Conservation (phyloP, 2,113 vertebrate species). For the Microcebus jonahi region DNA sequence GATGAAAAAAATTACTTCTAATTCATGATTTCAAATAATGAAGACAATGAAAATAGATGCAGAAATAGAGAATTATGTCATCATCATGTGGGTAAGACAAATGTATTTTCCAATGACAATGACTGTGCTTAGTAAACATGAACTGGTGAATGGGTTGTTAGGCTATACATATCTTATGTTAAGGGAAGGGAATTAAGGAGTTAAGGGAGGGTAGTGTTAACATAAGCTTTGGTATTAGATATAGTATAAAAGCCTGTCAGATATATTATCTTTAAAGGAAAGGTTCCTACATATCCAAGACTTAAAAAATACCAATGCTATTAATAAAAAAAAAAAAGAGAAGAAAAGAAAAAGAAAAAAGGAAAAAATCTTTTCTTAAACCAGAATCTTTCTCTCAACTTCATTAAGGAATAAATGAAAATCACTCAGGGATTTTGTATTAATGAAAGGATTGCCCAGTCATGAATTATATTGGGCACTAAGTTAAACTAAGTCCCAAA, state of each 20-base stretch:
- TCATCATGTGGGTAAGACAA: neutral
- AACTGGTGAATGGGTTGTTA: neutral
- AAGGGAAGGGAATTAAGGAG: neutral
- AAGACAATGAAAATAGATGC: neutral
- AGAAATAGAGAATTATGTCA: neutral
- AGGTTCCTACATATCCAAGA: neutral
- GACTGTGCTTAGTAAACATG: neutral
- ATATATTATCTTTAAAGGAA: conserved; percentile 35
- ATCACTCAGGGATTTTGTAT: neutral
- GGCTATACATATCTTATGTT: neutral
- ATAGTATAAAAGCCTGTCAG: neutral
- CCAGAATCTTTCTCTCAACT: neutral
- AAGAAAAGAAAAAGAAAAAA: too few species aligned
- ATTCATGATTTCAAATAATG: neutral
- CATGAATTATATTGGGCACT: neutral
- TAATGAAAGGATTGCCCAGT: neutral
- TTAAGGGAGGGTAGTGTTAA: neutral
- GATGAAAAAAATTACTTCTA: neutral
- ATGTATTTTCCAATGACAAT: neutral
- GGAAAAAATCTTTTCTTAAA: neutral
- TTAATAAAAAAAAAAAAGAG: neutral
- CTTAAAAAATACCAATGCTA: conserved; percentile 4
- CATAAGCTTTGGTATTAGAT: neutral
- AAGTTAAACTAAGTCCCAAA: neutral
- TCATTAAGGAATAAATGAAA: conserved; percentile 38